Percentiles rank a stretch among this genome's conserved stretches.
Conservation (phyloP, 2,113 vertebrate species). For the Hypomesus transpacificus region DNA sequence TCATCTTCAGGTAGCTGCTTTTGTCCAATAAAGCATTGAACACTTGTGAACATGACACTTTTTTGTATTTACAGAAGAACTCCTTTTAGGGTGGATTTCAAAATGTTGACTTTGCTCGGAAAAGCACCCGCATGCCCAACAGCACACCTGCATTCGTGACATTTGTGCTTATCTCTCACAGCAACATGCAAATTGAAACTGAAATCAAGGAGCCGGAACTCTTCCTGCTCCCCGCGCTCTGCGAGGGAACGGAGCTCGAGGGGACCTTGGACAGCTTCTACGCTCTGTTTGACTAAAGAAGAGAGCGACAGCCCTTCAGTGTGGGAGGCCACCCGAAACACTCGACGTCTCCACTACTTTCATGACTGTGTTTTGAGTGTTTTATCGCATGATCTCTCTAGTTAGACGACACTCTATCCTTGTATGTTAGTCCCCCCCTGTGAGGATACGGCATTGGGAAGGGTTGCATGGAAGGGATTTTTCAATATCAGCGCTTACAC, state of each 20-base stretch:
- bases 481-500: neutral
- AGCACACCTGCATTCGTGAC: neutral
- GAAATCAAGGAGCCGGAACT: neutral
- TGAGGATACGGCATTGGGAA: neutral
- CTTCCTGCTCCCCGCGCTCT: neutral
- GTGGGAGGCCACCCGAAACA: neutral
- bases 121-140: too few relatives aligned
- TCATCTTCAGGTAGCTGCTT: neutral
- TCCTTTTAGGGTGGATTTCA: too few relatives aligned
- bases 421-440: neutral
- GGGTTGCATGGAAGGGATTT: neutral
- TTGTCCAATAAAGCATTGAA: neutral
- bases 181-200: neutral
- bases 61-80: too few relatives aligned
- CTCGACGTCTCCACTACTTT: neutral
- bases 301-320: neutral
- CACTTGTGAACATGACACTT: too few relatives aligned
- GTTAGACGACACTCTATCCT: neutral
- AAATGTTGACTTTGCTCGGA: too few relatives aligned
- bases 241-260: neutral
- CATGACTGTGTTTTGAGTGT: neutral
- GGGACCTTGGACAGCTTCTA: neutral
- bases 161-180: neutral
- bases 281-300: neutral
- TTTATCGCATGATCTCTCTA: neutral